Evolutionary conservation across 2,888 invertebrate genomes (phyloP).

Genomic region (Alsophila aescularia): DNA sequence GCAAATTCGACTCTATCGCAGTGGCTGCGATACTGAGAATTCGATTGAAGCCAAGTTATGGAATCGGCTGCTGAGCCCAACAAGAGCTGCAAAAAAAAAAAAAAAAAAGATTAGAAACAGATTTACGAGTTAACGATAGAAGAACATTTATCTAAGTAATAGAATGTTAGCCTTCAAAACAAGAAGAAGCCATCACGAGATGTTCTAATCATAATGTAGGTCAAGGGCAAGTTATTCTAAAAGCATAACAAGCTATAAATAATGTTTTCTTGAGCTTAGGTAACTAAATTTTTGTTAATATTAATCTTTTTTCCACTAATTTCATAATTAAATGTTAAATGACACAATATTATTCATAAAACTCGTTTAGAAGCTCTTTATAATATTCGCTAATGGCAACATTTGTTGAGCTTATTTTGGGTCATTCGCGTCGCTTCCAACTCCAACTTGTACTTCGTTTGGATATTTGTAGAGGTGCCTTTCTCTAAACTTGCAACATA

Average conservation of each 20-base stretch:
- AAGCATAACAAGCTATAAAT: slow-evolving; percentile 21
- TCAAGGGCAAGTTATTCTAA: slow-evolving; percentile 63
- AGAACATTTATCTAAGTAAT: neutral
- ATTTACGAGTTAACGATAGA: neutral
- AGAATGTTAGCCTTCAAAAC: neutral
- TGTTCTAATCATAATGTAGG: slow-evolving; percentile 53
- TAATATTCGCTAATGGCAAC: slow-evolving; percentile 72
- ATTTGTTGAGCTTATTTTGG: slow-evolving; percentile 82
- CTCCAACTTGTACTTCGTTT: slow-evolving; percentile 81
- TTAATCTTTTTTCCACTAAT: neutral
- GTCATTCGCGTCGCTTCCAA: slow-evolving; percentile 80
- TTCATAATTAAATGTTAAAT: neutral
- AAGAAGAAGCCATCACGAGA: slow-evolving; percentile 53
- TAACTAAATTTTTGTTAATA: neutral
- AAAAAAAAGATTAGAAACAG: no score
- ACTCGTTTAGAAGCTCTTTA: slow-evolving; percentile 60
- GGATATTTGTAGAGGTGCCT: slow-evolving; percentile 82
- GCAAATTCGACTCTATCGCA: no score
- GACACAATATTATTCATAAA: slow-evolving; percentile 1
- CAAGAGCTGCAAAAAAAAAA: no score
- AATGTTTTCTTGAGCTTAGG: neutral
- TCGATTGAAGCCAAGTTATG: no score
- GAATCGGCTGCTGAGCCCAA: no score
- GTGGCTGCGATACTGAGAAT: no score
- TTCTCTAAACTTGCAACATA: slow-evolving; percentile 84